phyloP scores from a whole-genome alignment of 1,140 invertebrate genomes.

The Orchestia grillus region DNA sequence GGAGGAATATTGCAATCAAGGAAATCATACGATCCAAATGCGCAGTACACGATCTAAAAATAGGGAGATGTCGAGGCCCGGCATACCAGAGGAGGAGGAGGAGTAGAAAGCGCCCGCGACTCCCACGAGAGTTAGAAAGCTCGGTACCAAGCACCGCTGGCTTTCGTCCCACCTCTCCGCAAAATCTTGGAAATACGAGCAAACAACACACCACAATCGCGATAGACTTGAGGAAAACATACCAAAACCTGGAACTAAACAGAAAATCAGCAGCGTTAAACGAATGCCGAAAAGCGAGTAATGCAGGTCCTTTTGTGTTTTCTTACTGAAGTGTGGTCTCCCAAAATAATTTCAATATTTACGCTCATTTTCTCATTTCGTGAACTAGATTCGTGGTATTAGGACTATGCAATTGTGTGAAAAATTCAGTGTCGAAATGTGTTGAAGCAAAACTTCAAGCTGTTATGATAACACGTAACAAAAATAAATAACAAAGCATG shows the following conservation, averaged over 20 bases:
- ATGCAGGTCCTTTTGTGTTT: neutral
- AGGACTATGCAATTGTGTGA: neutral
- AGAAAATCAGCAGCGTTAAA: neutral
- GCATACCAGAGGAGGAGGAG: conserved; percentile 30
- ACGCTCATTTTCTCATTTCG: neutral
- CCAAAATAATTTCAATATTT: neutral
- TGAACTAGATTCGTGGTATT: neutral
- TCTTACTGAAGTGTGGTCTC: neutral
- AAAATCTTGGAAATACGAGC: conserved; percentile 23
- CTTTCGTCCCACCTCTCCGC: neutral
- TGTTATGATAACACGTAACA: too few species aligned
- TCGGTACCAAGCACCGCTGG: conserved; percentile 1
- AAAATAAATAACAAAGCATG: too few species aligned
- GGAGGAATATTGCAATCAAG: neutral
- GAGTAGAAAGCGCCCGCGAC: conserved; percentile 42
- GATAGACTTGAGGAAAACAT: neutral
- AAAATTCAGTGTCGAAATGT: too few species aligned
- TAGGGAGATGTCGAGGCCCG: neutral
- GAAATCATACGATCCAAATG: neutral
- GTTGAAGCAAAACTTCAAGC: too few species aligned
- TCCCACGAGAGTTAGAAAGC: conserved; percentile 50
- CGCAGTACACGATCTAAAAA: neutral
- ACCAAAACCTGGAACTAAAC: neutral
- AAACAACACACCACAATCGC: neutral
- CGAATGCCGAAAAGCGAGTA: neutral